phyloP scores from a whole-genome alignment of 2,797 vertebrate species.

The Lycodopsis pacificus region DNA sequence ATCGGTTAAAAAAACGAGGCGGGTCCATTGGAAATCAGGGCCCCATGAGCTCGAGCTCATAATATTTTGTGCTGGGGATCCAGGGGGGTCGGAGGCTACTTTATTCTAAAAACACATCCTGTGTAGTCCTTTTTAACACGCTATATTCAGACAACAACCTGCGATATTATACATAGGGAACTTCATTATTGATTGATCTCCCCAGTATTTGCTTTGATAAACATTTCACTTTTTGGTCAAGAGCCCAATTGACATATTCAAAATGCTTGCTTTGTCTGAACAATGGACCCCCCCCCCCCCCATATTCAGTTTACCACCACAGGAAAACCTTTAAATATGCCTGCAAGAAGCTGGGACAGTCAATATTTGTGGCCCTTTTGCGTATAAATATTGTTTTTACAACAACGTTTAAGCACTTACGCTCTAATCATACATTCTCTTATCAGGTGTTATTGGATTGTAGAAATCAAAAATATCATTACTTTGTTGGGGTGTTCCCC shows the following conservation, averaged over 20 bases:
- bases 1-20: conserved; percentile 43
- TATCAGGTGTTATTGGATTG: neutral
- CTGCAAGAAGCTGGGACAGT: neutral
- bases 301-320: neutral
- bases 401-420: neutral
- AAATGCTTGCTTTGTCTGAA: neutral
- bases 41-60: conserved; percentile 32
- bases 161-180: neutral
- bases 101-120: neutral
- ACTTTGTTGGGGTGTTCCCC: neutral
- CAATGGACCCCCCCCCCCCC: neutral
- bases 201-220: neutral
- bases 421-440: neutral
- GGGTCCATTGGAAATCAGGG: conserved; percentile 37
- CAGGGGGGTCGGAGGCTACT: neutral
- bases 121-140: neutral
- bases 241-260: neutral
- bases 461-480: neutral
- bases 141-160: neutral
- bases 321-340: neutral
- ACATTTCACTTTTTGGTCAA: neutral
- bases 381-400: neutral
- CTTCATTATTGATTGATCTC: neutral
- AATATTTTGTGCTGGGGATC: neutral
- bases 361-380: neutral